Percentiles rank a stretch among this genome's conserved stretches.
phyloP scores from a whole-genome alignment of 2,888 invertebrate genomes.

The Opisthograptis luteolata region DNA sequence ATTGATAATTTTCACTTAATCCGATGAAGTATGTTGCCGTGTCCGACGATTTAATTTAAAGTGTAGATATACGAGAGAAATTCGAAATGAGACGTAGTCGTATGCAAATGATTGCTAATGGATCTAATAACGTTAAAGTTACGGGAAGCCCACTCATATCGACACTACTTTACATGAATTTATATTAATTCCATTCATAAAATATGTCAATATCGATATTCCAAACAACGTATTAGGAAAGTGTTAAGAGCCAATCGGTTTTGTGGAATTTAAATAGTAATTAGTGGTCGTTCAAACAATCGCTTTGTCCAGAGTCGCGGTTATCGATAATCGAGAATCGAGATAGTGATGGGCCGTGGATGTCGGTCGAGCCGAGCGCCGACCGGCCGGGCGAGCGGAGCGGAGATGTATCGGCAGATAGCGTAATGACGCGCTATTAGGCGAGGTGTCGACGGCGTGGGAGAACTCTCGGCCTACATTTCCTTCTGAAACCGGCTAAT shows the following conservation, averaged over 20 bases:
- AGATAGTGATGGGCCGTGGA: conserved; percentile 64
- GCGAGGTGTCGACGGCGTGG: conserved; percentile 78
- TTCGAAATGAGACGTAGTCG: conserved; percentile 60
- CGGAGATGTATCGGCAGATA: conserved; percentile 76
- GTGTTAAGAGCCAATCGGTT: conserved; percentile 35
- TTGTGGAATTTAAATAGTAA: conserved; percentile 33
- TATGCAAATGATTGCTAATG: conserved; percentile 67
- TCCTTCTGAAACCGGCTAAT: conserved; percentile 63
- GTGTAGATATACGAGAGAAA: conserved; percentile 59
- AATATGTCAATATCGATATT: conserved; percentile 33
- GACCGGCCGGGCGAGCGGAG: conserved; percentile 30
- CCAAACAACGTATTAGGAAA: conserved; percentile 36
- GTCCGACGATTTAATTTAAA: conserved; percentile 52
- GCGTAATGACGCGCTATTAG: conserved; percentile 77
- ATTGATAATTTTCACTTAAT: conserved; percentile 70
- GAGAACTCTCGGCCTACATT: conserved; percentile 76
- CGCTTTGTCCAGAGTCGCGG: conserved; percentile 64
- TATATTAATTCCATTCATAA: conserved; percentile 65
- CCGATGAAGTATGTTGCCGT: conserved; percentile 48
- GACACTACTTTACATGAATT: conserved; percentile 64
- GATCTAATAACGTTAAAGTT: conserved; percentile 54
- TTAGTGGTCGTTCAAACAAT: conserved; percentile 54
- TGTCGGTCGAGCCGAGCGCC: conserved; percentile 43
- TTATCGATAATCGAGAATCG: conserved; percentile 63
- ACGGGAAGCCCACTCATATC: conserved; percentile 53